phyloP scores from a whole-genome alignment of 2,888 invertebrate genomes.

The Drosophila formosana region DNA sequence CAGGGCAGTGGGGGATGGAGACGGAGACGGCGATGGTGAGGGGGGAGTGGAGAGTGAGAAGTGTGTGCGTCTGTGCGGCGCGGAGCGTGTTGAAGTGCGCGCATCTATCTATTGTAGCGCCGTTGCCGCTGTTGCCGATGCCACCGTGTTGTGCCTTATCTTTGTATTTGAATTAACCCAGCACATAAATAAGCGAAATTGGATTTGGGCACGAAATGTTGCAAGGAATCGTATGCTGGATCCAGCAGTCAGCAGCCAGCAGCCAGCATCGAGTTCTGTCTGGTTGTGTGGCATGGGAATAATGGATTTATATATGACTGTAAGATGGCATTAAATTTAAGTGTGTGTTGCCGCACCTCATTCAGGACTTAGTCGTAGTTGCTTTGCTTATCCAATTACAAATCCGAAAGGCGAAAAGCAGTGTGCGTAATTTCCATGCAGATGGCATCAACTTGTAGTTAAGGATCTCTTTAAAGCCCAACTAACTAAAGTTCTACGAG shows the following conservation, averaged over 20 bases:
- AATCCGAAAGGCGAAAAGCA: constrained; percentile 13
- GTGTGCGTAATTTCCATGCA: constrained; percentile 21
- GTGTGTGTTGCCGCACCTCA: constrained; percentile 19
- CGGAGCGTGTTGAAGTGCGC: constrained; percentile 38
- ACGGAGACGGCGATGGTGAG: neutral
- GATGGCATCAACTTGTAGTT: constrained; percentile 20
- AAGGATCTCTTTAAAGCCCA: constrained; percentile 9
- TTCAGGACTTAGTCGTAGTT: constrained; percentile 10
- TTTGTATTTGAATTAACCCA: constrained; percentile 71
- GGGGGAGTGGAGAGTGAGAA: neutral
- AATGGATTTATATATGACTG: constrained; percentile 32
- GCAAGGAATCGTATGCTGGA: constrained; percentile 20
- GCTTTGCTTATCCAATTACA: constrained; percentile 29
- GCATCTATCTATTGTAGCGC: constrained; percentile 51
- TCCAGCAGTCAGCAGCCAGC: constrained; percentile 1
- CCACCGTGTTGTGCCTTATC: constrained; percentile 64
- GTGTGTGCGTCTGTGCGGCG: neutral
- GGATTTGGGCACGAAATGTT: constrained; percentile 59
- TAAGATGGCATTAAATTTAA: constrained; percentile 30
- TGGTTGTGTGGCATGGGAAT: constrained; percentile 5
- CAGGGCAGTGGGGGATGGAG: neutral
- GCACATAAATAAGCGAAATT: constrained; percentile 71
- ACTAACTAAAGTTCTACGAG: neutral
- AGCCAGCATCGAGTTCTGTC: neutral
- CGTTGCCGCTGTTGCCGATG: no score